Evolutionary conservation across 2,797 vertebrate genomes (phyloP).

Genomic region (Apogon talboti): DNA sequence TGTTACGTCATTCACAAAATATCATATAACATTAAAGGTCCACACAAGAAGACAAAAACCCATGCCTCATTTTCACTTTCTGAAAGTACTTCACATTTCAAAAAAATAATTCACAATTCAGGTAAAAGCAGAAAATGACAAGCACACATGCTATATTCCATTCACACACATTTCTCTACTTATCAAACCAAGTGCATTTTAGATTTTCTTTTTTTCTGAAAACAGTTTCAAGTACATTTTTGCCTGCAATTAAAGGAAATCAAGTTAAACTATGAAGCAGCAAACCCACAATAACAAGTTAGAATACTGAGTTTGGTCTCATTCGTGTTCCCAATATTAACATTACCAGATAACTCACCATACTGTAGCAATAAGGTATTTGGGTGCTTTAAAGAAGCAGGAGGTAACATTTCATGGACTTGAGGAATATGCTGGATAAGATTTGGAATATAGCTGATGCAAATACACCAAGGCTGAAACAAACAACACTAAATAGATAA

Average conservation of each 20-base stretch:
- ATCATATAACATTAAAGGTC: conserved; percentile 83
- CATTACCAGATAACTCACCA: conserved; percentile 79
- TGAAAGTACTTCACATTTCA: conserved; percentile 82
- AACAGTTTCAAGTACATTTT: conserved; percentile 83
- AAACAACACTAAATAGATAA: conserved; percentile 82
- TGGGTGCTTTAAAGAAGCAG: conserved; percentile 83
- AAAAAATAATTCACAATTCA: conserved; percentile 84
- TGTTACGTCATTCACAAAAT: conserved; percentile 86
- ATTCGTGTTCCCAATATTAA: conserved; percentile 77
- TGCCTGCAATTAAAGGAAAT: conserved; percentile 73
- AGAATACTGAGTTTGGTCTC: conserved; percentile 87
- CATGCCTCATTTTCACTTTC: conserved; percentile 79
- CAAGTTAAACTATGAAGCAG: conserved; percentile 81
- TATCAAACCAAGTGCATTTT: conserved; percentile 83
- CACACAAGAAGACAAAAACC: conserved; percentile 79
- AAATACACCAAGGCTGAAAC: conserved; percentile 84
- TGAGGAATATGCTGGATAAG: conserved; percentile 83
- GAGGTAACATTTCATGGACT: conserved; percentile 85
- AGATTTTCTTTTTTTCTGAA: conserved; percentile 67
- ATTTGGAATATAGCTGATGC: conserved; percentile 86
- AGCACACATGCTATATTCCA: conserved; percentile 85
- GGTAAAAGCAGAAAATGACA: conserved; percentile 80
- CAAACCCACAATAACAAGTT: conserved; percentile 82
- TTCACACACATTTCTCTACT: conserved; percentile 76
- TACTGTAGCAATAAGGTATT: conserved; percentile 84